Base-by-base conservation (phyloP, 1,140 invertebrate genomes). In the Drosophila ercepeae region DNA sequence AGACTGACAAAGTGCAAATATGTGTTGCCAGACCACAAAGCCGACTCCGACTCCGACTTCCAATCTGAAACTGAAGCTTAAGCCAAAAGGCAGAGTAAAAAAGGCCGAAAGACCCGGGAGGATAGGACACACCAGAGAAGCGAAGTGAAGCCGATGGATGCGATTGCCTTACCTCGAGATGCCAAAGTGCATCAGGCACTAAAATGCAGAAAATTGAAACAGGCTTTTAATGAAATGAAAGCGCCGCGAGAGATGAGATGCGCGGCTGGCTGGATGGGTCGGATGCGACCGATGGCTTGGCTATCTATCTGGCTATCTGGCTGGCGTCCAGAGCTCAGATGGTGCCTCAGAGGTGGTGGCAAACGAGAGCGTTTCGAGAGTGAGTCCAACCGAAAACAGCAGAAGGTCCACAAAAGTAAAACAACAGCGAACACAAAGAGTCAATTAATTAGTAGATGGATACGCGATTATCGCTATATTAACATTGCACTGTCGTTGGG, bases 391-490 rank as follows among this genome's bases (percentile, higher is more conserved):
- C 21, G 21, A 13, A 16, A 13, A 27, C 2, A 8, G 11, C 2
- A 48, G 4, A 36, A 52, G 39, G n/a, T 2, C 9, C 34, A 13
- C 4, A 21, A 27, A 39, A 59, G n/a, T 73, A 42, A 58, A 51
- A 59, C 39, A 54, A 41, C 46, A 34, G 45, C 61, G 64, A 86
- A 88, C 88, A 90, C 88, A 81, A 90, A 90, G 88, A 90, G 82
- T 90, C 88, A 90, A 90, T 90, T 90, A 90, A 90, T 90, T 90
- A 90, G 88, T 90, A 90, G 88, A 90, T 90, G 78, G 70, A 88
- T 79, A 58, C 75, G 79, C 70, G 88, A 90, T 90, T 90, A 83
- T 81, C 59, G 88, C 89, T 82, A 76, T 86, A 82, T 88, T 86
- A 89, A 82, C 82, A 77, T 81, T 86, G 74, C 77, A 48, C 16